Percentiles rank a stretch among this genome's conserved stretches.
phyloP scores from a whole-genome alignment of 1,140 invertebrate species.

The Drosophila subpulchrella region DNA sequence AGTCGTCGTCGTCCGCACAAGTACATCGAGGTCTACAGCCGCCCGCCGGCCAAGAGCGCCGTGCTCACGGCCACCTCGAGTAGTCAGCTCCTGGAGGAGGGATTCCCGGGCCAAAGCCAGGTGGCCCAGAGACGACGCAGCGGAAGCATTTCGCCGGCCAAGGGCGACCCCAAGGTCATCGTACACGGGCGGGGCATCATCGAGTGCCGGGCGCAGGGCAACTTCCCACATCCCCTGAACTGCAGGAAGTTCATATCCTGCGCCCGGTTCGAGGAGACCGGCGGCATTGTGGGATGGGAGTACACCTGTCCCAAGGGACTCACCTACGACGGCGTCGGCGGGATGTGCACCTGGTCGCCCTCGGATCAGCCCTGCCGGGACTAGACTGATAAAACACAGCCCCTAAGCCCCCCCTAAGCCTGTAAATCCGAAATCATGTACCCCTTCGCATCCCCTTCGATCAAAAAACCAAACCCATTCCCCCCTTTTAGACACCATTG shows the following conservation, averaged over 20 bases:
- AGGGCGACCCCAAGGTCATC: conserved; percentile 72
- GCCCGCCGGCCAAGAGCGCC: conserved; percentile 52
- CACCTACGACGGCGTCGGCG: conserved; percentile 94
- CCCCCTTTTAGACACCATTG: neutral
- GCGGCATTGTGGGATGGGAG: conserved; percentile 91
- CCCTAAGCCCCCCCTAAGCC: neutral
- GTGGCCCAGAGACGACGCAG: conserved; percentile 28
- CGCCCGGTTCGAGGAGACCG: conserved; percentile 90
- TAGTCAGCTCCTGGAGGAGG: conserved; percentile 17
- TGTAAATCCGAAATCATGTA: neutral
- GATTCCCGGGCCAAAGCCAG: conserved; percentile 19
- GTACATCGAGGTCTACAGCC: conserved; percentile 70
- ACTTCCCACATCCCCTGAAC: conserved; percentile 94
- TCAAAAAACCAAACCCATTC: neutral
- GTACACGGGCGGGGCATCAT: conserved; percentile 87
- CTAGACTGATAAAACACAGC: conserved; percentile 52
- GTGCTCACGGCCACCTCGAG: conserved; percentile 37
- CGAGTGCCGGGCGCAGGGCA: conserved; percentile 93
- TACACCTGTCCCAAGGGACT: conserved; percentile 93
- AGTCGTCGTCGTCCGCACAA: conserved; percentile 72
- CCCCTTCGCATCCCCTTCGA: neutral
- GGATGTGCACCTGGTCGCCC: conserved; percentile 94
- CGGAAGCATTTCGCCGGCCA: conserved; percentile 8
- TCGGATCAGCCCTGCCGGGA: conserved; percentile 87
- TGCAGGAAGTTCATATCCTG: conserved; percentile 96